Evolutionary conservation across 2,113 vertebrate genomes (phyloP), one percentile per base, ranked within the genome.

Genomic region (Salvelinus sp.): DNA sequence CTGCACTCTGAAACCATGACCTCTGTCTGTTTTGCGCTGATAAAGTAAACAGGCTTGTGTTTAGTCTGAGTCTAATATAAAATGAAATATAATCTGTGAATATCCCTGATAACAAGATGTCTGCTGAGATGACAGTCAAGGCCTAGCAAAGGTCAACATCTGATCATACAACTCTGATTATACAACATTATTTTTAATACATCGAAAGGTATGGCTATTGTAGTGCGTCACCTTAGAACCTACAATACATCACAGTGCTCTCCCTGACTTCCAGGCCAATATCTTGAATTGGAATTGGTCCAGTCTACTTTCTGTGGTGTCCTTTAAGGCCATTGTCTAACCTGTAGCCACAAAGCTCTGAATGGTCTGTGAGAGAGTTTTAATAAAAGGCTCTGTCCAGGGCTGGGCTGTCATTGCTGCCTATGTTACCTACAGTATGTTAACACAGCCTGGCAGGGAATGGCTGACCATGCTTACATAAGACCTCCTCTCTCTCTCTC

Each of bases 1-100:
- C 78, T 13, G 20, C 70, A 76, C 79, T 66, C 84, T 74, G 79
- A 82, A 81, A 83, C 78, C 79, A 74, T 84, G 80, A 82, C 82
- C 82, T 88, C 83, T 79, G 76, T 75, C 77, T 67, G 58, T 28
- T 71, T 69, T 64, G 54, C 63, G 71, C 68, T 72, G 38, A 66
- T 72, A 69, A 77, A 83, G 76, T 83, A 78, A 70, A 69, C 69
- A 74, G 10, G 7, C 30, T 27, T 69, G 16, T 10, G 33, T 73
- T 50, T 20, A 57, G 54, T 57, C 54, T 57, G 54, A 20, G 16
- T 57, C 54, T 57, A 57, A 16, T 57, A 44, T 38, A 18, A 57
- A 57, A 5, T 16, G 3, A 18, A 57, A 57, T 20, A 20, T 57
- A 2, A 57, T 57, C 14, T 57, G 54, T 57, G 54, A 20, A 57